Evolutionary conservation across 2,113 vertebrate genomes (phyloP).

Genomic region (Malurus alboscapulatus): DNA sequence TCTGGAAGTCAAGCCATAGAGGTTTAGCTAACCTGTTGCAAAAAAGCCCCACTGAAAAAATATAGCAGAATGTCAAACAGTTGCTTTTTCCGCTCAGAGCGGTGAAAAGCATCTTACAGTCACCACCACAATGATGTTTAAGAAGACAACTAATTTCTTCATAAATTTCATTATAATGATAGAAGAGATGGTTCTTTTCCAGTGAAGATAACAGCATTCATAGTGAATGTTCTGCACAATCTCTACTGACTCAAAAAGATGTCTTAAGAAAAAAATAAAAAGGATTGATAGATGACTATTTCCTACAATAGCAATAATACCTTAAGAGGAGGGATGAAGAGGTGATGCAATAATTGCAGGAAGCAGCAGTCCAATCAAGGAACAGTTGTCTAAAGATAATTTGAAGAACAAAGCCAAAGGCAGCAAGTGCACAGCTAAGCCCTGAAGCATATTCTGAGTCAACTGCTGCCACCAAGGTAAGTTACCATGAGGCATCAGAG

Average conservation of each 20-base stretch:
- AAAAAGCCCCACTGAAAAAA: not conserved
- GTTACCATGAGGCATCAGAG: not conserved
- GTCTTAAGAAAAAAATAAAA: not conserved
- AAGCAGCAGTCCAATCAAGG: not conserved
- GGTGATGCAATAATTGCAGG: not conserved
- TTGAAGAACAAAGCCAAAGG: not conserved
- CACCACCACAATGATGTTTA: accelerated
- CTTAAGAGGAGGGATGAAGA: not conserved
- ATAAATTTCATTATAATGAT: not conserved
- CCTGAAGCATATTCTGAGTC: not conserved
- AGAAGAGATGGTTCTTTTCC: not conserved
- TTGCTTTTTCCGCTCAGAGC: not conserved
- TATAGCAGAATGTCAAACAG: not conserved
- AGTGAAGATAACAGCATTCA: not conserved
- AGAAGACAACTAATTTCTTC: accelerated
- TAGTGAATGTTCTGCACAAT: not conserved
- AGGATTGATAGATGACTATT: not conserved
- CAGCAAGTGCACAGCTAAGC: not conserved
- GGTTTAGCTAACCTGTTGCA: not conserved
- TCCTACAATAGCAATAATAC: not conserved
- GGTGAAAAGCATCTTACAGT: not conserved
- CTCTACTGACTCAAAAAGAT: not conserved
- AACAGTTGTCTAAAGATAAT: not conserved
- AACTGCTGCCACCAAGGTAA: not conserved
- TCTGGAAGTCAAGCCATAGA: not conserved